phyloP scores from a whole-genome alignment of 2,797 vertebrate species.

The Cryptoblepharus egeriae region DNA sequence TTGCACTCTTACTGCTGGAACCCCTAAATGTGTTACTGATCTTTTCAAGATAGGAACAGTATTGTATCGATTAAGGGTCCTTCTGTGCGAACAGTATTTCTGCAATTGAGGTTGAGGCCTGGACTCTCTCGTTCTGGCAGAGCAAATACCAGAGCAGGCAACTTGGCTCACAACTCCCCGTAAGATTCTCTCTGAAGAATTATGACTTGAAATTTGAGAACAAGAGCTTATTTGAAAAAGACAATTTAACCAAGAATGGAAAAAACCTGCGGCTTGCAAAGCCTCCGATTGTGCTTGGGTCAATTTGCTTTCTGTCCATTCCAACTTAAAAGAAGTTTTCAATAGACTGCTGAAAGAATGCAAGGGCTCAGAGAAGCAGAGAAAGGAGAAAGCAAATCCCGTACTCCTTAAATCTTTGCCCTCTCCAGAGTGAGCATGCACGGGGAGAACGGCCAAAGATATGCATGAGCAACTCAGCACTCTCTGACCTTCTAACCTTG shows the following conservation, averaged over 20 bases:
- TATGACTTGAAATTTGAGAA: neutral
- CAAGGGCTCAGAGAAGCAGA: conserved; percentile 56
- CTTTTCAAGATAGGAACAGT: neutral
- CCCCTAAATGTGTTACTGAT: neutral
- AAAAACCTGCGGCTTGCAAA: conserved; percentile 59
- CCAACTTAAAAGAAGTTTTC: conserved; percentile 70
- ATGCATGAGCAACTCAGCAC: conserved; percentile 66
- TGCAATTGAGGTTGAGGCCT: neutral
- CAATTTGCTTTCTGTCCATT: conserved; percentile 61
- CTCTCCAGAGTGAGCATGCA: conserved; percentile 51
- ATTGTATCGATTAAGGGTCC: neutral
- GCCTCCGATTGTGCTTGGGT: conserved; percentile 58
- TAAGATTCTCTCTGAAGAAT: neutral
- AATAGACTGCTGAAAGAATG: conserved; percentile 52
- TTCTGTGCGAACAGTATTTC: neutral
- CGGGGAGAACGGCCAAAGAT: conserved; percentile 58
- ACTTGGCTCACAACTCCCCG: neutral
- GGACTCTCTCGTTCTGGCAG: neutral
- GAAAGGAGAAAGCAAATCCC: conserved; percentile 63
- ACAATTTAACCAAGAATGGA: neutral
- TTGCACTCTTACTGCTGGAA: neutral
- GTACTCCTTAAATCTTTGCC: conserved; percentile 58
- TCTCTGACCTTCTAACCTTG: conserved; percentile 62
- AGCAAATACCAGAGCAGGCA: neutral
- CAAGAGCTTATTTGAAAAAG: conserved; percentile 14